Conservation (phyloP, 2,888 invertebrate species). For the Gymnoscelis rufifasciata region DNA sequence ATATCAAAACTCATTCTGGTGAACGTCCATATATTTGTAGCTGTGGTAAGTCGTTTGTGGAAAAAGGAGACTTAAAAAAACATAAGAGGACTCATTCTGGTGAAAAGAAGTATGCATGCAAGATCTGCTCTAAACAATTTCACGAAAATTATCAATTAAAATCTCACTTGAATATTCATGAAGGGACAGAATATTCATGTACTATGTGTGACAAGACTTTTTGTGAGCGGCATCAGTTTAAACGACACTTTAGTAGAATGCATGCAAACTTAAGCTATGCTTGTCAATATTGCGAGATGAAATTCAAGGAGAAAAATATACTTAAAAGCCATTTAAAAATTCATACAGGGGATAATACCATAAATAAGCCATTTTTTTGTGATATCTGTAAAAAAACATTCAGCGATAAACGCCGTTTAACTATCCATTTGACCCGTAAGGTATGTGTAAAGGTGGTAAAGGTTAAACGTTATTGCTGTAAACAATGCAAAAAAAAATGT, state of each 20-base stretch:
- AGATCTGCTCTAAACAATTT: slow-evolving; percentile 12
- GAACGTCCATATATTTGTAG: background rate
- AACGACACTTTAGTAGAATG: slow-evolving; percentile 9
- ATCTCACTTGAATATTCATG: slow-evolving; percentile 11
- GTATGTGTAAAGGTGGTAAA: too few species aligned
- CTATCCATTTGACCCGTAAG: slow-evolving; percentile 1
- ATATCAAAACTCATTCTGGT: slow-evolving; percentile 3
- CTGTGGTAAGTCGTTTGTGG: slow-evolving; percentile 3
- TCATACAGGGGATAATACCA: too few species aligned
- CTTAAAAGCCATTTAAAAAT: slow-evolving; percentile 7
- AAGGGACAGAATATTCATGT: slow-evolving; percentile 3
- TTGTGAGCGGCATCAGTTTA: slow-evolving; percentile 4
- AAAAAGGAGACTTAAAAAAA: slow-evolving; percentile 2
- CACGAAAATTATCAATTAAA: slow-evolving; percentile 14
- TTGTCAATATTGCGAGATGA: slow-evolving; percentile 12
- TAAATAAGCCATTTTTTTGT: slow-evolving; percentile 10
- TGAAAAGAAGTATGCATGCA: slow-evolving; percentile 11
- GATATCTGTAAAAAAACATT: slow-evolving; percentile 13
- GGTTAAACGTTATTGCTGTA: slow-evolving; percentile 2
- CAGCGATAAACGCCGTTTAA: slow-evolving; percentile 13
- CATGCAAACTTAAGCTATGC: slow-evolving; percentile 4
- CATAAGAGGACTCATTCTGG: slow-evolving; percentile 8
- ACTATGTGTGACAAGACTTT: slow-evolving; percentile 9
- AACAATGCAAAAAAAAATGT: slow-evolving; percentile 12
- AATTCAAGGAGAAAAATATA: slow-evolving; percentile 10